A percentile compares a stretch with the other conserved stretches of the same genome.
These are phyloP conservation scores for Cladopsammia gracilis DNA, from an alignment of 64 coral and sea anemone species.

Conservation along the genomic window DNA sequence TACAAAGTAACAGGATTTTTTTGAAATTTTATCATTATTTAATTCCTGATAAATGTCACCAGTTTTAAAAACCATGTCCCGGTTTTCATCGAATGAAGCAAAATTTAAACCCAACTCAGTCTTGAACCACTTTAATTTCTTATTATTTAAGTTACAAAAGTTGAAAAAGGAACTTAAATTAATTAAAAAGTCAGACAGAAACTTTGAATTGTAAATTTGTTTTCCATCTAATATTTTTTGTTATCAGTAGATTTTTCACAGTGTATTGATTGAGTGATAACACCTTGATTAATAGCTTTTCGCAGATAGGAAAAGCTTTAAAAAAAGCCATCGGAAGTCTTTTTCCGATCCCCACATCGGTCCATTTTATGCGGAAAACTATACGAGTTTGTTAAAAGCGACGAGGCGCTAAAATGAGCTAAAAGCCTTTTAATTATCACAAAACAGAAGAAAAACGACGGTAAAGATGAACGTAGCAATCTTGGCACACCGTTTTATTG, in stretches of 20 bases:
- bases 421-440: conserved; percentile 21
- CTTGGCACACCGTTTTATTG: neutral
- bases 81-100: neutral
- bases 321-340: conserved; percentile 33
- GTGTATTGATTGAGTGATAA: conserved; percentile 24
- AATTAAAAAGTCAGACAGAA: conserved; percentile 25
- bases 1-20: neutral
- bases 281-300: conserved; percentile 36
- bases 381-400: conserved; percentile 5
- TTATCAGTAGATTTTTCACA: conserved; percentile 25
- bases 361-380: conserved; percentile 22
- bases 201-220: conserved; percentile 53
- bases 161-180: conserved; percentile 16
- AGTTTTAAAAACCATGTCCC: too few species aligned
- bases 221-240: conserved; percentile 44
- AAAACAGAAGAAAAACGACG: neutral
- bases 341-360: conserved; percentile 8
- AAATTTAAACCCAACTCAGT: neutral
- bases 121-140: too few species aligned
- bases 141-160: neutral
- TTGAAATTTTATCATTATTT: neutral
- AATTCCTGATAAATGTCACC: neutral
- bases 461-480: neutral
- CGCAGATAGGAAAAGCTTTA: conserved; percentile 27
- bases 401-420: conserved; percentile 29